Evolutionary conservation across 2,797 vertebrate species (phyloP).

Genomic region (Halcyon badia): DNA sequence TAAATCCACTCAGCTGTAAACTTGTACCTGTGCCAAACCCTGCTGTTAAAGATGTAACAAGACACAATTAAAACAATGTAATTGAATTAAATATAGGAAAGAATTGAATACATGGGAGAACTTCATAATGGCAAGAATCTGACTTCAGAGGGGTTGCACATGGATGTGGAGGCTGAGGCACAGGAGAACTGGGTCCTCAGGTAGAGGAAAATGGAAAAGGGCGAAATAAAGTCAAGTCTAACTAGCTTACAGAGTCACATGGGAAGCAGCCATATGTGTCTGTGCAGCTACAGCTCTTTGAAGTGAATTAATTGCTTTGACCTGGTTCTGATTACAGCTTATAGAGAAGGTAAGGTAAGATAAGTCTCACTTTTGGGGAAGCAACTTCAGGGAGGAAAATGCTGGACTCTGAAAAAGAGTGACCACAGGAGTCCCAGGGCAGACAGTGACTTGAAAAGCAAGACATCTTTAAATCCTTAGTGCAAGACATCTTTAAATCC

Average conservation of each 20-base stretch:
- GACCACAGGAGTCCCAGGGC: neutral
- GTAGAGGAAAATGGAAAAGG: slow-evolving; percentile 37
- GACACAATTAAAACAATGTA: neutral
- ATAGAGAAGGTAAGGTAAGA: neutral
- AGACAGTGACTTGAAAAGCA: neutral
- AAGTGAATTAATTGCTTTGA: slow-evolving; percentile 67
- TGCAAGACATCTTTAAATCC: neutral
- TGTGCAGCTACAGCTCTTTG: slow-evolving; percentile 18
- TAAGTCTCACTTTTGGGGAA: neutral
- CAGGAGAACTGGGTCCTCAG: neutral
- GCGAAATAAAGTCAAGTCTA: slow-evolving; percentile 66
- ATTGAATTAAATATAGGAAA: slow-evolving; percentile 34
- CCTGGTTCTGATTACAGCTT: slow-evolving; percentile 44
- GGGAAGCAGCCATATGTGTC: slow-evolving; percentile 60
- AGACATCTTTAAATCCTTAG: neutral
- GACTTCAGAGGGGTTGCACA: neutral
- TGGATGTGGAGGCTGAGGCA: neutral
- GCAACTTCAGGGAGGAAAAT: neutral
- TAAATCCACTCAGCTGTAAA: neutral
- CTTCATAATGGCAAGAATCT: neutral
- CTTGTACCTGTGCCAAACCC: slow-evolving; percentile 1
- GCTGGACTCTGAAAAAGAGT: neutral
- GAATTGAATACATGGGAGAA: neutral
- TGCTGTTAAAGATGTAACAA: slow-evolving; percentile 7
- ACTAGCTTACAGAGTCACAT: slow-evolving; percentile 36